Evolutionary conservation across 2,113 vertebrate genomes (phyloP), one percentile per base, ranked within the genome.

Genomic region (Eublepharis macularius): DNA sequence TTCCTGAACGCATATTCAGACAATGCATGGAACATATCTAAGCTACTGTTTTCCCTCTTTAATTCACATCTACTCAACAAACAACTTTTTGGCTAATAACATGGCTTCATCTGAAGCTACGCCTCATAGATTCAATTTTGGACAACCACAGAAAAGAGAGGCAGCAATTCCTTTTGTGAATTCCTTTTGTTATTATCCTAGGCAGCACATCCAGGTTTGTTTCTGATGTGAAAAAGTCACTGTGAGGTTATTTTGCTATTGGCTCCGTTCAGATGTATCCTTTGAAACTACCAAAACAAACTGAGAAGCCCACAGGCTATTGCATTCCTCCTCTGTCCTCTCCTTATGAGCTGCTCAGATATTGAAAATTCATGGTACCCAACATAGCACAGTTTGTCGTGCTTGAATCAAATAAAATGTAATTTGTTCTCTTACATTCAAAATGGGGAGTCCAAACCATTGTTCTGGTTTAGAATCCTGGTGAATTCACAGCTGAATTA

Each of bases 1-100:
- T 60, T 80, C 76, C 47, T 81, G 43, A 92, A 83, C 66, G 93
- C 82, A 76, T 81, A 91, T 90, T 90, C 83, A 90, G 80, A 86
- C 43, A 36, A 26, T 76, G 83, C 75, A 54, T 76, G 43, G 29
- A 86, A 91, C 90, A 76, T 76, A 87, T 77, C 7, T 63, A 74
- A n/a, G 19, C 41, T 1, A 10, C 82, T 87, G 65, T 76, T 45
- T 74, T n/a, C 60, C 75, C 47, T 54, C 47, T 70, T 82, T 54
- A 19, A 69, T 81, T 69, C 12, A 81, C 34, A 54, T 19, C 2
- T 65, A 43, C 77, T 24, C 75, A 69, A 39, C 24, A 49, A 43
- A 65, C 11, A 34, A 49, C 68, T 66, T 4, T 16, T 60, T 84
- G 16, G 68, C 36, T 83, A 6, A 63, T 43, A 41, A 19, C 4